phyloP scores from a whole-genome alignment of 2,113 vertebrate genomes.

The Anolis sagrei region DNA sequence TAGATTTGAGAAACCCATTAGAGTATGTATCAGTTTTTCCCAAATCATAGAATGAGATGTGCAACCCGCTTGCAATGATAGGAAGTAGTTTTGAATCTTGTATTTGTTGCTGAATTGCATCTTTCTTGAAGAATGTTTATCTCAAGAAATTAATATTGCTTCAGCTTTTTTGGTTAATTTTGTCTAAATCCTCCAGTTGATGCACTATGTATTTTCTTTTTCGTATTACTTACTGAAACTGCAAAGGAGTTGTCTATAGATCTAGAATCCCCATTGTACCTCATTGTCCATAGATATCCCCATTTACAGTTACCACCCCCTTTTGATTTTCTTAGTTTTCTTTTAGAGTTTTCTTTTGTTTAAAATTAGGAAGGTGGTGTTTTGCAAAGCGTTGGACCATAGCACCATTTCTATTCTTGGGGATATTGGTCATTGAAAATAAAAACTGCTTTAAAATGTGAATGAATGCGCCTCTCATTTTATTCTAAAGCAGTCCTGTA shows the following conservation, averaged over 20 bases:
- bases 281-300: background rate
- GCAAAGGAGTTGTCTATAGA: background rate
- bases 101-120: background rate
- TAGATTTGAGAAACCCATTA: background rate
- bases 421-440: background rate
- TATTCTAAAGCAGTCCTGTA: background rate
- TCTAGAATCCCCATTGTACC: background rate
- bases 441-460: background rate
- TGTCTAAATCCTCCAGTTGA: rapidly evolving
- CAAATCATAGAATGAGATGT: background rate
- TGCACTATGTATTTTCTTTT: background rate
- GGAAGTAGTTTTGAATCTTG: background rate
- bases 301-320: background rate
- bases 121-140: background rate
- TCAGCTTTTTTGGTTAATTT: background rate
- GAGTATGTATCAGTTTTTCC: background rate
- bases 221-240: background rate
- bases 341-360: no score
- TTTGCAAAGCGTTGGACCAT: background rate
- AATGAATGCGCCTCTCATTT: no score
- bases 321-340: background rate
- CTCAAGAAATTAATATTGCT: background rate
- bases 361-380: background rate
- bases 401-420: background rate
- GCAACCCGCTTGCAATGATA: background rate